Base-by-base conservation (phyloP, 2,888 invertebrate species). In the Nematopogon swammerdamellus region DNA sequence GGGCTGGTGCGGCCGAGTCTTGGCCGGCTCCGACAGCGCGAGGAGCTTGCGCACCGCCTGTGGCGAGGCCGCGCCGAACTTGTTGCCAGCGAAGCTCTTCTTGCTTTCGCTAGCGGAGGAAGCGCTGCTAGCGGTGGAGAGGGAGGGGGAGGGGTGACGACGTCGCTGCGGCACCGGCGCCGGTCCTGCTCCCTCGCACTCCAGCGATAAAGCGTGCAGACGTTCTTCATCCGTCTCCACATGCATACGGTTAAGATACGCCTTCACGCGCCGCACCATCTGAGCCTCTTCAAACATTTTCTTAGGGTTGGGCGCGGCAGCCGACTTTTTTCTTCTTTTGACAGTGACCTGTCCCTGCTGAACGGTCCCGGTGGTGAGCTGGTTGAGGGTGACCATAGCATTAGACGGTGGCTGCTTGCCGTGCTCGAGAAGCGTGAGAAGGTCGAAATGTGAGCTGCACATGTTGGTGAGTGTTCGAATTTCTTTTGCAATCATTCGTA, bases 211-310 rank as follows among this genome's bases (percentile, higher is more conserved):
- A 49, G 87, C 87, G 63, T 95, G 94, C 52, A 99, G 79, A 51
- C 89, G 86, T 58, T 92, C 90, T 70, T 98, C 98, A 64, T 97
- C 95, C 11, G 89, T 92, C 59, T 93, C 91, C 5, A 95, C 92
- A 60, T 93, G 90, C 82, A 98, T 87, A 60, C 93, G 91, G 57
- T 91, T 90, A 52, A 99, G 82, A 75, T 99, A 99, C 2, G 97
- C 92, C 68, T 97, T 96, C 4, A 98, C 97, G 50, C 97, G 83
- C 25, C 97, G 85, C 50, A 97, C 96, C 98, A 98, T 98, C 76
- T 97, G 95, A 25, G 97, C 96, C 80, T 97, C 97, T 71, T 97
- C 97, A 70, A 95, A 97, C 96, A 97, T 97, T 71, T 96, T 97
- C 75, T 97, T 97, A 48, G 95, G 93, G 73, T 97, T 97, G 1